Conservation (phyloP, 2,113 vertebrate species). For the Melanerpes formicivorus region DNA sequence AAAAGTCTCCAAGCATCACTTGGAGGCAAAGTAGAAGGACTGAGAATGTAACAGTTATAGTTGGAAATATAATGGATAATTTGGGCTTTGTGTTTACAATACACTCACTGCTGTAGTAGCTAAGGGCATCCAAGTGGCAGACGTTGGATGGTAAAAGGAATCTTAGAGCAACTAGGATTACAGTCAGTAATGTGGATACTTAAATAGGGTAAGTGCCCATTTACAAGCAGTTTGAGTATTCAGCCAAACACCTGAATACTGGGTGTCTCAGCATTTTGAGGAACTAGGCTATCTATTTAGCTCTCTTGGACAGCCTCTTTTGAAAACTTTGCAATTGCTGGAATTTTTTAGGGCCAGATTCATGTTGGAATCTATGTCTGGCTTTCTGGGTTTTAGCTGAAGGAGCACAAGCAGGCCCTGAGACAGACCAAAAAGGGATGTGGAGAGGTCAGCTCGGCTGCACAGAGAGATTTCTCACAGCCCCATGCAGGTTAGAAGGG, state of each 20-base stretch:
- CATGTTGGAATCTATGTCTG: background rate
- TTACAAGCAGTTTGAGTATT: background rate
- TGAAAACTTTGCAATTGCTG: background rate
- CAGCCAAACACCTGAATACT: background rate
- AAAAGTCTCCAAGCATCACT: background rate
- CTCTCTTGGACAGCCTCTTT: background rate
- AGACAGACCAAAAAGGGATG: background rate
- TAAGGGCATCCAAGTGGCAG: background rate
- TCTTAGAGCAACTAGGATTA: background rate
- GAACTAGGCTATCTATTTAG: background rate
- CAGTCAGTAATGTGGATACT: background rate
- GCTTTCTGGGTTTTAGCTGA: background rate
- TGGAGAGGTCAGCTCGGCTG: background rate
- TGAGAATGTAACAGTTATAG: background rate
- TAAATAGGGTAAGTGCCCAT: background rate
- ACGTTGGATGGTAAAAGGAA: background rate
- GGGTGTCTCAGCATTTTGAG: background rate
- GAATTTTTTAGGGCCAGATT: background rate
- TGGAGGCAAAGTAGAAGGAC: background rate
- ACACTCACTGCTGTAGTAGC: background rate
- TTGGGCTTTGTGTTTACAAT: background rate
- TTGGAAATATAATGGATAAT: background rate
- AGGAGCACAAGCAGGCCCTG: background rate
- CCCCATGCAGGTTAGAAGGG: accelerated
- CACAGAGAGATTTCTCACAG: background rate